phyloP scores from a whole-genome alignment of 2,888 invertebrate genomes.

The Macaria notata region DNA sequence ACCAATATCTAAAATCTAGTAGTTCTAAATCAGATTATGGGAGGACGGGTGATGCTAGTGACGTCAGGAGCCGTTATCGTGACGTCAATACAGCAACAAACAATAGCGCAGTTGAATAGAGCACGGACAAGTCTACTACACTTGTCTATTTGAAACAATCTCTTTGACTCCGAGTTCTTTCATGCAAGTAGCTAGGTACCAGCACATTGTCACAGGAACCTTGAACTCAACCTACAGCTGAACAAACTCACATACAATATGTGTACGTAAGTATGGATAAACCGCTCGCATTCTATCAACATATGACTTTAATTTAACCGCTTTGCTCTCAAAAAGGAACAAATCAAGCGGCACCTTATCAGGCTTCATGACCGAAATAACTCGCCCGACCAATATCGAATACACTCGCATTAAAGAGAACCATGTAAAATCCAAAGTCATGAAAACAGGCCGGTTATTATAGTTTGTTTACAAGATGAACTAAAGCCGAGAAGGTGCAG shows the following conservation, averaged over 20 bases:
- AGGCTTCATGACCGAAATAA: not conserved
- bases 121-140: slow-evolving; percentile 18
- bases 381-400: not conserved
- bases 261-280: slow-evolving; percentile 40
- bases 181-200: slow-evolving; percentile 37
- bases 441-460: slow-evolving; percentile 15
- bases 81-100: slow-evolving; percentile 22
- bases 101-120: slow-evolving; percentile 21
- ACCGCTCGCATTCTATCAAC: slow-evolving; percentile 40
- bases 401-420: not conserved
- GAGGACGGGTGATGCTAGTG: not conserved
- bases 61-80: slow-evolving; percentile 8
- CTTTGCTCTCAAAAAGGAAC: slow-evolving; percentile 3
- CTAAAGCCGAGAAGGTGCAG: slow-evolving; percentile 60
- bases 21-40: no score
- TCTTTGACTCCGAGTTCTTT: slow-evolving; percentile 45
- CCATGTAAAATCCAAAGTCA: slow-evolving; percentile 7
- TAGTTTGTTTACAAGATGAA: slow-evolving; percentile 60
- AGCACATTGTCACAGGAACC: slow-evolving; percentile 59
- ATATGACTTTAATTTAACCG: slow-evolving; percentile 26
- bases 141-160: slow-evolving; percentile 26
- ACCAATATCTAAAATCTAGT: no score
- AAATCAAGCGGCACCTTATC: slow-evolving; percentile 1
- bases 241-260: slow-evolving; percentile 51
- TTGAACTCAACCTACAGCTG: slow-evolving; percentile 71